These are phyloP conservation scores for Aphis gossypii DNA, from an alignment of 1,140 invertebrate genomes.

Conservation along the genomic window DNA sequence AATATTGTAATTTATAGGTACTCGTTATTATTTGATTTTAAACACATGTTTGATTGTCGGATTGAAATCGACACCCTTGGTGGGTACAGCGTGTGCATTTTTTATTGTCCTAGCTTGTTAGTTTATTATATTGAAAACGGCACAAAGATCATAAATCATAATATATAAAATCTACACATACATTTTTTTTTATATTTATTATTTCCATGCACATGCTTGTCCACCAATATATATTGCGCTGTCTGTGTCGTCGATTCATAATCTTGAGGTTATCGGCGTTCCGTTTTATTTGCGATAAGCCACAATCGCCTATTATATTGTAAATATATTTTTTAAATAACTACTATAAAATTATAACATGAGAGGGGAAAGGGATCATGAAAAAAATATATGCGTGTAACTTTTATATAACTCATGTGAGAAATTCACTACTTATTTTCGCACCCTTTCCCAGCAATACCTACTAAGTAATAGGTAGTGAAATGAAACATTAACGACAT, in stretches of 20 bases:
- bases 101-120: not conserved
- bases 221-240: not conserved
- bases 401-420: not conserved
- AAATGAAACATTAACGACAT: not conserved
- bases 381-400: not conserved
- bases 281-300: conserved; percentile 25
- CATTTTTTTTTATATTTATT: not conserved
- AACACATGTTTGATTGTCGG: not conserved
- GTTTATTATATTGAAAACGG: not conserved
- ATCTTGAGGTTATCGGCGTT: conserved; percentile 37
- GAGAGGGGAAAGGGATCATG: not conserved
- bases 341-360: not conserved
- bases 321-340: not conserved
- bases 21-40: not conserved
- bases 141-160: not conserved
- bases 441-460: not conserved
- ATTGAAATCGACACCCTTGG: not conserved
- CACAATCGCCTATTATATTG: not conserved
- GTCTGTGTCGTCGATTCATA: not conserved
- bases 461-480: not conserved
- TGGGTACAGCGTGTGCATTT: not conserved
- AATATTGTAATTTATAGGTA: not conserved
- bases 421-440: not conserved
- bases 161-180: not conserved
- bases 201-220: not conserved